Evolutionary conservation across 2,113 vertebrate species (phyloP).

Genomic region (Daboia siamensis): DNA sequence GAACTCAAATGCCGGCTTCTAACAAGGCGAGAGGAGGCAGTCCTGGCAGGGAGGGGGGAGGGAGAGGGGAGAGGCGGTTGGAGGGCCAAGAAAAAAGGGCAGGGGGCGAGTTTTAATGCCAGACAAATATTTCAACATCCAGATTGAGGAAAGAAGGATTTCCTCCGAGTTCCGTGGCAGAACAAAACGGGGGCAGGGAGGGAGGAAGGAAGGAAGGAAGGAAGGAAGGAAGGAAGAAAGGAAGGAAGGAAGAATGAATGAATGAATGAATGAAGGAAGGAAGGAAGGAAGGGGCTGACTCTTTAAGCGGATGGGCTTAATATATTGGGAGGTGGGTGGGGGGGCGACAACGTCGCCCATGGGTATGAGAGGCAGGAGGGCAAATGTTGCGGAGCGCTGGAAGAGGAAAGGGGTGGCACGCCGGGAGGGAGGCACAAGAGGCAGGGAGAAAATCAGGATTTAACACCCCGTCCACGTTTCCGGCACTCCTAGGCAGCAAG

Average conservation of each 20-base stretch:
- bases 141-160: neutral
- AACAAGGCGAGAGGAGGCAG: constrained; percentile 52
- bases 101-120: neutral
- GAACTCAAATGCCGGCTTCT: constrained; percentile 12
- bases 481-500: neutral
- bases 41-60: neutral
- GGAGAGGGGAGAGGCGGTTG: neutral
- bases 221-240: too few relatives aligned
- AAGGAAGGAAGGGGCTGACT: neutral
- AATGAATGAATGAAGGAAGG: too few relatives aligned
- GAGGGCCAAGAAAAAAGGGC: neutral
- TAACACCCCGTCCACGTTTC: constrained; percentile 1
- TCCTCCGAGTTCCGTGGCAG: neutral
- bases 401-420: neutral
- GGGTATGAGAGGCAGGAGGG: neutral
- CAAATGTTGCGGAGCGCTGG: neutral
- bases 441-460: neutral
- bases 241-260: too few relatives aligned
- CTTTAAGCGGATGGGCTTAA: neutral
- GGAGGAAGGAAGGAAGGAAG: too few relatives aligned
- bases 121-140: constrained; percentile 20
- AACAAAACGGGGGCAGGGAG: neutral
- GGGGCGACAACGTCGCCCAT: neutral
- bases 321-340: neutral
- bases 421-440: neutral